Evolutionary conservation across 2,113 vertebrate genomes (phyloP), one percentile per base, ranked within the genome.

Genomic region (Actenoides lindsayi): DNA sequence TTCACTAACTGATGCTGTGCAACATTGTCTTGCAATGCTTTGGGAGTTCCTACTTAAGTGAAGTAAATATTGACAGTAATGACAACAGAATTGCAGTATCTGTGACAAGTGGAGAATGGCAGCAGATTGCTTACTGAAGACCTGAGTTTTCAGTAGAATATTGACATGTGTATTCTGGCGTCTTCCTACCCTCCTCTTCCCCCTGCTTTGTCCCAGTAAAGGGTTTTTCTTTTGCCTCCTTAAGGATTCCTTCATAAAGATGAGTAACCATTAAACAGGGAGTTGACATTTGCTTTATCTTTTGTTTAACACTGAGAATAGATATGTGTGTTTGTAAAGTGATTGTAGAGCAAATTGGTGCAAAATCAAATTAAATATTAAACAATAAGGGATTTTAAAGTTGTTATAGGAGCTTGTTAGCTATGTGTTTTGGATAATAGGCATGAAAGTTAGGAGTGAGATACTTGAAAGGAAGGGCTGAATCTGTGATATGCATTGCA

Each of bases 191-290:
- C 28, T 80, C 5, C 1, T 3, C 28, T 53, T 28, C 53, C 8
- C 7, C 17, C 5, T 1, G 0, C 21, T 21, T 88, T 3, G 1
- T 23, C 6, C 23, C 39, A 53, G 0, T 60, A 48, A 73, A 77
- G 15, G 17, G 4, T n/a, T 94, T 91, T 77, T 16, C 35, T 80
- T 65, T 78, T 80, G 25, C 21, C 21, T 93, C 14, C n/a, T 89
- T 41, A 44, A n/a, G 65, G 19, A 71, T 90, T 33, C 37, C 51
- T 31, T 69, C 65, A 23, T 81, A 51, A 89, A 69, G 46, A 53
- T 54, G 39, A 78, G 31, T 87, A 73, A 75, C 37, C 28, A 59
- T 1, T 60, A 75, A 57, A 51, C 21, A 82, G 63, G 21, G 56
- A 53, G 13, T 50, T 89, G 41, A 50, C 33, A 6, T 27, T 74